Percentiles rank a stretch among this genome's conserved stretches.
Conservation (phyloP, 2,113 vertebrate species). For the Empidonax alnorum region DNA sequence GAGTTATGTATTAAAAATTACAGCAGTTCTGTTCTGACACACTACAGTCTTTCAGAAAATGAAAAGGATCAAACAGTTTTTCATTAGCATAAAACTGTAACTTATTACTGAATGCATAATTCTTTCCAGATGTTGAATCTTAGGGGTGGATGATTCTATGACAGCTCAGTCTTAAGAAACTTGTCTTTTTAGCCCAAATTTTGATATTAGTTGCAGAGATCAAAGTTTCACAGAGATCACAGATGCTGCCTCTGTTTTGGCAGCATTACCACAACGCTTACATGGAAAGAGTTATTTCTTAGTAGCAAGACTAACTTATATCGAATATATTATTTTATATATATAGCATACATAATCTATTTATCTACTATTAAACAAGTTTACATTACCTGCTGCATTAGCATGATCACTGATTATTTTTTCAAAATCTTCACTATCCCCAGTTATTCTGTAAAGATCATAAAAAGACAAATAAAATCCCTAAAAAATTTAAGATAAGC, state of each 20-base stretch:
- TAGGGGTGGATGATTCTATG: background rate
- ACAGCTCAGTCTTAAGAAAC: background rate
- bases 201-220: background rate
- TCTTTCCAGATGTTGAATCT: background rate
- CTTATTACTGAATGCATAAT: background rate
- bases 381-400: constrained; percentile 83
- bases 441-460: constrained; percentile 71
- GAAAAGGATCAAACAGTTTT: background rate
- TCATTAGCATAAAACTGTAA: background rate
- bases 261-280: background rate
- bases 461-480: constrained; percentile 58
- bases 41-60: background rate
- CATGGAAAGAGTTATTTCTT: background rate
- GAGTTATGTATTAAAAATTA: background rate
- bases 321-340: background rate
- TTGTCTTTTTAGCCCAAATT: background rate
- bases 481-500: constrained; percentile 39
- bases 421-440: constrained; percentile 84
- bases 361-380: background rate
- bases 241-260: background rate
- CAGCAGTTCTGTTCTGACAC: background rate
- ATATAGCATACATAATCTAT: background rate
- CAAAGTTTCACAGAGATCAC: background rate
- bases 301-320: background rate
- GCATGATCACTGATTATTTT: constrained; percentile 85